phyloP scores from a whole-genome alignment of 2,113 vertebrate species.

The Elaphurus davidianus region DNA sequence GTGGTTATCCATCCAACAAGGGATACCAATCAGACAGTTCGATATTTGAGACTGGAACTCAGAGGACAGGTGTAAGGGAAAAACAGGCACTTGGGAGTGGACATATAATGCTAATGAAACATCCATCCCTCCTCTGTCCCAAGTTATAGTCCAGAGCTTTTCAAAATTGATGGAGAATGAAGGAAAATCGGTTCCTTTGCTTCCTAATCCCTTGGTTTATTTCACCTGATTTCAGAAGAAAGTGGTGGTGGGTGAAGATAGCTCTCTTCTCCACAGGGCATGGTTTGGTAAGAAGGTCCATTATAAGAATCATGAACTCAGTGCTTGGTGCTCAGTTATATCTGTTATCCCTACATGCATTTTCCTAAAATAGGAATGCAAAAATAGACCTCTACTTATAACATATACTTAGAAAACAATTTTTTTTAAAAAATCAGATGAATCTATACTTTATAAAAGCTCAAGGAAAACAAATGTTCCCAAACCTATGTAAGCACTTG shows the following conservation, averaged over 20 bases:
- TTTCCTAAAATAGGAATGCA: neutral
- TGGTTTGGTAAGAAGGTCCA: neutral
- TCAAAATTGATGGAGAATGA: neutral
- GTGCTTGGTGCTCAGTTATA: neutral
- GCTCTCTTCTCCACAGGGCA: neutral
- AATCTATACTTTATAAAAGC: neutral
- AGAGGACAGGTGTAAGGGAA: neutral
- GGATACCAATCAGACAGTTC: neutral
- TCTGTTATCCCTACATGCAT: neutral
- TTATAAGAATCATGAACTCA: neutral
- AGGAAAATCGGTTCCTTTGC: neutral
- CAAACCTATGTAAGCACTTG: neutral
- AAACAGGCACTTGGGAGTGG: neutral
- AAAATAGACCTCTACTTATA: neutral
- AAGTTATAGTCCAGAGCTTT: neutral
- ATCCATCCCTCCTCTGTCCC: neutral
- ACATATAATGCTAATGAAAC: neutral
- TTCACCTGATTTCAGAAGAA: neutral
- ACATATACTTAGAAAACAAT: neutral
- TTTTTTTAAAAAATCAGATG: neutral
- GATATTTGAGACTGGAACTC: neutral
- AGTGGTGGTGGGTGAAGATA: neutral
- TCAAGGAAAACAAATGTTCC: neutral
- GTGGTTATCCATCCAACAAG: neutral
- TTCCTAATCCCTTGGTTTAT: neutral